Conservation (phyloP, 2,113 vertebrate species). For the Scytalopus superciliaris region DNA sequence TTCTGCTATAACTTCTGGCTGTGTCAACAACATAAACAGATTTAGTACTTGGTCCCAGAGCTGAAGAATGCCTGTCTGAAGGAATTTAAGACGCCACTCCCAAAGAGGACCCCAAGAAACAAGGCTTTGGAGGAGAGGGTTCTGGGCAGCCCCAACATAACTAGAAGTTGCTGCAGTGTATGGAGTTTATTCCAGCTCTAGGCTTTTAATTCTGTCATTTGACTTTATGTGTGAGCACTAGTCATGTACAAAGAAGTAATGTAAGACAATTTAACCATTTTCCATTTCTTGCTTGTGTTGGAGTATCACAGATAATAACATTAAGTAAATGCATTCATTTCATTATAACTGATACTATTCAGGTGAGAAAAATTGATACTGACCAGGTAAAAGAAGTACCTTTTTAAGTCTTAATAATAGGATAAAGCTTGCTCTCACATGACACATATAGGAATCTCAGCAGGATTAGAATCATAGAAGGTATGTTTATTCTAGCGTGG, state of each 20-base stretch:
- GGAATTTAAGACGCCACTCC: background rate
- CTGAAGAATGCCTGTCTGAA: background rate
- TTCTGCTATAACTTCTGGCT: background rate
- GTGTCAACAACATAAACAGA: background rate
- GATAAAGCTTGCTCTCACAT: background rate
- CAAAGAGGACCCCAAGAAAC: background rate
- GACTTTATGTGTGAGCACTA: background rate
- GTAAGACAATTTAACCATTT: background rate
- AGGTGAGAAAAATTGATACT: background rate
- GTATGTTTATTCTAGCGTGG: slow-evolving; percentile 19
- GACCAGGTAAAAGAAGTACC: background rate
- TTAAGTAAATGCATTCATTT: background rate
- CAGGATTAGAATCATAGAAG: background rate
- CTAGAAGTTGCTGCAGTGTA: background rate
- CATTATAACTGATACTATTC: background rate
- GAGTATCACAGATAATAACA: background rate
- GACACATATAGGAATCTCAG: background rate
- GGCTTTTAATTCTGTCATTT: background rate
- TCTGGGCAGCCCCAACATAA: background rate
- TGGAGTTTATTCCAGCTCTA: background rate
- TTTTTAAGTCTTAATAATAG: background rate
- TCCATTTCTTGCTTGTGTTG: background rate
- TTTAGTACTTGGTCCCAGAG: background rate
- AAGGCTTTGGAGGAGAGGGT: background rate
- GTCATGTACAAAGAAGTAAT: background rate